Conservation (phyloP, 2,797 vertebrate species). For the Melanotaenia nigrans region DNA sequence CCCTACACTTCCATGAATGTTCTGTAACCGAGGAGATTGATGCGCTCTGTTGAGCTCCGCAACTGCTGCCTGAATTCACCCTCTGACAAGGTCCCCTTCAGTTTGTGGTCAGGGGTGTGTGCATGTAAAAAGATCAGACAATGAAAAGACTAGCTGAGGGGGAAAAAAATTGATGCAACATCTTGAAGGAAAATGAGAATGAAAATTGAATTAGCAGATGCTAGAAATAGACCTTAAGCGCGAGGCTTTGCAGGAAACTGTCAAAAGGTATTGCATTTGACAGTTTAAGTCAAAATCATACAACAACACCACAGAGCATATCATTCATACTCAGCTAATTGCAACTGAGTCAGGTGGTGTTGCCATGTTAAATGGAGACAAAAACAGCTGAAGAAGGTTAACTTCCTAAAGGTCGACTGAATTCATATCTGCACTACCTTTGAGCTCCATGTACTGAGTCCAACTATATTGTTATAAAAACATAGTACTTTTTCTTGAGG, state of each 20-base stretch:
- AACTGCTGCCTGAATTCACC: constrained; percentile 38
- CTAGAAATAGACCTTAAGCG: constrained; percentile 27
- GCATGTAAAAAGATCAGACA: constrained; percentile 28
- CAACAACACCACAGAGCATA: constrained; percentile 34
- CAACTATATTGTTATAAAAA: not conserved
- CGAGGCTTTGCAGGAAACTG: constrained; percentile 41
- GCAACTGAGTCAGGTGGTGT: constrained; percentile 26
- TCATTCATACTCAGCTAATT: constrained; percentile 17
- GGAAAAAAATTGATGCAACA: not conserved
- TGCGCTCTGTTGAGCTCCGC: constrained; percentile 54
- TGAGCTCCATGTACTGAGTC: not conserved
- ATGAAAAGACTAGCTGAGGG: constrained; percentile 11
- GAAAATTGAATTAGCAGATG: constrained; percentile 29
- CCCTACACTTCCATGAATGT: constrained; percentile 11
- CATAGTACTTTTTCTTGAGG: not conserved
- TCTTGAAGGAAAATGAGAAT: constrained; percentile 16
- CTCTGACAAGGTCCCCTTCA: constrained; percentile 58
- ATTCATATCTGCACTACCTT: not conserved
- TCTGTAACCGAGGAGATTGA: constrained; percentile 47
- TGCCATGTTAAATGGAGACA: not conserved
- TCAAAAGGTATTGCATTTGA: constrained; percentile 41
- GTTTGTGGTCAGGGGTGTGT: constrained; percentile 48
- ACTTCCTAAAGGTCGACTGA: not conserved
- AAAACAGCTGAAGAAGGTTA: constrained; percentile 1
- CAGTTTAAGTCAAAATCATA: constrained; percentile 41